Conservation (phyloP, 1,140 invertebrate genomes). For the Anagrus nilaparvatae region DNA sequence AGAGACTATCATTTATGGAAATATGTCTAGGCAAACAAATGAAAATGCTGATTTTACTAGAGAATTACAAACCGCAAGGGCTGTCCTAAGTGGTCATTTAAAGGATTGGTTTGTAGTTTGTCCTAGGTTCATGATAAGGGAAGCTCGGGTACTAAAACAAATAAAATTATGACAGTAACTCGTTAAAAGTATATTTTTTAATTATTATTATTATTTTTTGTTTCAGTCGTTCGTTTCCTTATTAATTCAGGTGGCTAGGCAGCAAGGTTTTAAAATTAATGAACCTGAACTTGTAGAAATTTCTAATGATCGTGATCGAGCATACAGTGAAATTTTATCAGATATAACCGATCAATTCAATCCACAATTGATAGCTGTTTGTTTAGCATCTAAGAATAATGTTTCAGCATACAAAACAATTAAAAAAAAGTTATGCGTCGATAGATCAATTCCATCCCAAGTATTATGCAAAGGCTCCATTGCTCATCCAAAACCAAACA, state of each 20-base stretch:
- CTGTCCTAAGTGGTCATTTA: no score
- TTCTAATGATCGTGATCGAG: constrained; percentile 43
- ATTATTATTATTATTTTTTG: no score
- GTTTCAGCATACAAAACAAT: constrained; percentile 69
- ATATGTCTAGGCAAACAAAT: constrained; percentile 9
- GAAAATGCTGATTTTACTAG: constrained; percentile 53
- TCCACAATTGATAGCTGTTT: constrained; percentile 53
- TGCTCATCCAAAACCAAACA: constrained; percentile 32
- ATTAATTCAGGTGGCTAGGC: constrained; percentile 33
- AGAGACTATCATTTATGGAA: no score
- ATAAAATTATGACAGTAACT: no score
- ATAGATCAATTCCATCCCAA: constrained; percentile 66
- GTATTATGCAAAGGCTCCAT: constrained; percentile 56
- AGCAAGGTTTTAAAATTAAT: constrained; percentile 40
- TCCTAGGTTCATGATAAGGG: no score
- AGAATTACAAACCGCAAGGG: constrained; percentile 42
- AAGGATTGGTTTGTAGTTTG: no score
- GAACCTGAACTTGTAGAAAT: constrained; percentile 13
- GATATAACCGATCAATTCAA: constrained; percentile 40
- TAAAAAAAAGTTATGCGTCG: constrained; percentile 76
- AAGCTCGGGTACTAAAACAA: no score
- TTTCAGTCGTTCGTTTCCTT: constrained; percentile 15
- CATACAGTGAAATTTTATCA: constrained; percentile 44
- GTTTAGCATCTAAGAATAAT: constrained; percentile 58
- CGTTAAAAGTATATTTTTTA: no score